A percentile compares a stretch with the other conserved stretches of the same genome.
Conservation (phyloP, 2,888 invertebrate species). For the Sphaeridia pumilis region DNA sequence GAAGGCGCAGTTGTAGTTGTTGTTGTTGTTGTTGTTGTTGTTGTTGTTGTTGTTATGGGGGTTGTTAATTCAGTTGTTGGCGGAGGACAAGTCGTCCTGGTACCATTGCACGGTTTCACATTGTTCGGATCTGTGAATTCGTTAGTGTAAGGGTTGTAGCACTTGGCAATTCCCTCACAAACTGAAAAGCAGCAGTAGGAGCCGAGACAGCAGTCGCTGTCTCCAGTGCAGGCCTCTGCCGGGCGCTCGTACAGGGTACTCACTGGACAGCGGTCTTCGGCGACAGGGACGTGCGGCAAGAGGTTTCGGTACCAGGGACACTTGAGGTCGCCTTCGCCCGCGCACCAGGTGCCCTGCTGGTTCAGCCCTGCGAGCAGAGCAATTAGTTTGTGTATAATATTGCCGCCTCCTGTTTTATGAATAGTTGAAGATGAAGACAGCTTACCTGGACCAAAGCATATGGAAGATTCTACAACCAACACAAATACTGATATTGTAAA, state of each 20-base stretch:
- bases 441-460: no score
- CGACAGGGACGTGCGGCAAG: not conserved
- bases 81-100: not conserved
- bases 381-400: no score
- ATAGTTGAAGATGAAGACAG: no score
- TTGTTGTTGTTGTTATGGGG: not conserved
- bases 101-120: not conserved
- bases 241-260: not conserved
- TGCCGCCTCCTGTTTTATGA: no score
- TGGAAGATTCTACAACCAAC: no score
- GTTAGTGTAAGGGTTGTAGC: not conserved
- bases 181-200: constrained; percentile 16
- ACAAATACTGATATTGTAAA: no score
- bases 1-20: not conserved
- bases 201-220: constrained; percentile 6
- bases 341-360: no score
- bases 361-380: no score
- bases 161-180: constrained; percentile 13
- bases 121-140: no score
- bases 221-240: constrained; percentile 6
- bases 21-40: not conserved
- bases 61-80: not conserved
- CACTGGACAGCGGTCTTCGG: not conserved
- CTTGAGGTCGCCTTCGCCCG: no score
- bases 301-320: constrained; percentile 13